Percentiles rank a stretch among this genome's conserved stretches.
These are phyloP conservation scores for Rissa tridactyla DNA, from an alignment of 2,113 vertebrate genomes.

Conservation along the genomic window DNA sequence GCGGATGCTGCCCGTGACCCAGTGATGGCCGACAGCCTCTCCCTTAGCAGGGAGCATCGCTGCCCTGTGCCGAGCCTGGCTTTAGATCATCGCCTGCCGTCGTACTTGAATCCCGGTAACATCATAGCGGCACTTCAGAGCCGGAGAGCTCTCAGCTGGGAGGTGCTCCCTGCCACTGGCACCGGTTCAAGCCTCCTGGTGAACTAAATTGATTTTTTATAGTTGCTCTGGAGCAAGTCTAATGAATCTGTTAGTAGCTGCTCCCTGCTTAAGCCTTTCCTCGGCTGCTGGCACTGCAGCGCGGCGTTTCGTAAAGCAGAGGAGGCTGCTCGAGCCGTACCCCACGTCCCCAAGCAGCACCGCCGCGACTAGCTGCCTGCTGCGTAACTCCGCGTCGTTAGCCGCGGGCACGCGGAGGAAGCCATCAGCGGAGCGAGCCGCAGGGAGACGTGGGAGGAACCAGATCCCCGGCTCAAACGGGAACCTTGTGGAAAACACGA, in stretches of 20 bases:
- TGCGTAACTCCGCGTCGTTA: neutral
- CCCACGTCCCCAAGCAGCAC: neutral
- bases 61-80: neutral
- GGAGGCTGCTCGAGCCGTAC: conserved; percentile 48
- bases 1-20: rapidly evolving
- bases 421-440: neutral
- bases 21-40: neutral
- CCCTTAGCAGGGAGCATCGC: neutral
- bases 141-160: conserved; percentile 48
- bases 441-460: neutral
- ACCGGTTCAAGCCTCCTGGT: conserved; percentile 74
- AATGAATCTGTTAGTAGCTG: conserved; percentile 85
- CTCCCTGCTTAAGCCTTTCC: conserved; percentile 71
- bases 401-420: neutral
- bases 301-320: neutral
- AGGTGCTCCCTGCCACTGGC: conserved; percentile 70
- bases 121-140: neutral
- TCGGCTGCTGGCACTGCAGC: conserved; percentile 40
- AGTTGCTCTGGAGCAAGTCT: conserved; percentile 80
- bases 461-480: neutral
- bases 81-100: neutral
- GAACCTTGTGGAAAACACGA: neutral
- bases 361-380: neutral
- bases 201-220: conserved; percentile 89
- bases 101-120: neutral